Conservation (phyloP, 2,113 vertebrate genomes). For the Condylura cristata region DNA sequence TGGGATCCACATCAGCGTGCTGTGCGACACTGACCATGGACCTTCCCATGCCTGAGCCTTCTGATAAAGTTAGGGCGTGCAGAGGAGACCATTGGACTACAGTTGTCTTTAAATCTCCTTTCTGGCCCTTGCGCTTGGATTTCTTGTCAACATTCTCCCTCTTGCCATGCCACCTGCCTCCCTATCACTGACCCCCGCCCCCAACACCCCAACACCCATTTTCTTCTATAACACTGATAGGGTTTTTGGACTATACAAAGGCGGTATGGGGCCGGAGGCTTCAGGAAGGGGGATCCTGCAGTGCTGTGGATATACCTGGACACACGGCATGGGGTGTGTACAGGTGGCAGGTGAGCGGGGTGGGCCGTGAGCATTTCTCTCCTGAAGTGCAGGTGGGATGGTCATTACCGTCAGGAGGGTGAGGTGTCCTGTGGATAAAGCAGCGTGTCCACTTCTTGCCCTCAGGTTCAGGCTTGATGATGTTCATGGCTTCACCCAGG, state of each 20-base stretch:
- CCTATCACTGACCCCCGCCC: rapidly evolving
- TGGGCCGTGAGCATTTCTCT: not conserved
- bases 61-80: not conserved
- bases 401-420: not conserved
- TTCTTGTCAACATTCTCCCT: not conserved
- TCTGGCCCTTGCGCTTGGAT: not conserved
- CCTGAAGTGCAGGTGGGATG: not conserved
- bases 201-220: not conserved
- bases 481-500: not conserved
- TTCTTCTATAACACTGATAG: not conserved
- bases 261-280: rapidly evolving
- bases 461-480: rapidly evolving
- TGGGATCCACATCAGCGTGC: not conserved
- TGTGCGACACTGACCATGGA: not conserved
- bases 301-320: rapidly evolving
- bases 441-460: not conserved
- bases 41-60: not conserved
- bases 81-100: not conserved
- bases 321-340: too few relatives aligned
- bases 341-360: too few relatives aligned
- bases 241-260: not conserved
- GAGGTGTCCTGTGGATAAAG: not conserved
- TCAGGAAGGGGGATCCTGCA: not conserved
- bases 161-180: too few relatives aligned
- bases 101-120: constrained; percentile 25